These are phyloP conservation scores for Aplodontia rufa DNA, from an alignment of 2,113 vertebrate genomes.

Conservation along the genomic window DNA sequence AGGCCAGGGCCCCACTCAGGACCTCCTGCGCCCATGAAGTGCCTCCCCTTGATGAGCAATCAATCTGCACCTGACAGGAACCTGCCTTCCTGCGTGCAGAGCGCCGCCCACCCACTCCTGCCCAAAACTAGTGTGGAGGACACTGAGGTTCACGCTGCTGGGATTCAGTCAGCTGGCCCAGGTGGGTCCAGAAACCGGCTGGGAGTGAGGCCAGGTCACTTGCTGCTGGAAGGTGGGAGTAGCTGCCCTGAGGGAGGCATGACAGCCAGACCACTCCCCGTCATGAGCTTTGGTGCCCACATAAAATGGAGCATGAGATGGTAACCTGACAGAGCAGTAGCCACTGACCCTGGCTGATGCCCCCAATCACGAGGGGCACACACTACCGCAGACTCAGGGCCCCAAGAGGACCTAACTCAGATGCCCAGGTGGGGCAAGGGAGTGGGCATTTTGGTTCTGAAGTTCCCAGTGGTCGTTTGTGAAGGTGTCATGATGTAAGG, in stretches of 20 bases:
- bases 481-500: neutral
- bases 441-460: neutral
- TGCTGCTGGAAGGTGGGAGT: accelerated
- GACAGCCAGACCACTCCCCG: neutral
- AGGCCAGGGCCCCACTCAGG: neutral
- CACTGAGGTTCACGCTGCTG: accelerated
- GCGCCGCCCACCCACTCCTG: no score
- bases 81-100: neutral
- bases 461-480: neutral
- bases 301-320: neutral
- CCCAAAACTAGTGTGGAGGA: no score
- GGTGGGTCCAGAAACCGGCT: neutral
- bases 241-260: no score
- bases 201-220: neutral
- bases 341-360: no score
- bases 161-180: neutral
- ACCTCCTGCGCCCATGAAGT: neutral
- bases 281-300: neutral
- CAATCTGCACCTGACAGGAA: neutral
- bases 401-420: neutral
- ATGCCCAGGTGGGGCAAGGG: neutral
- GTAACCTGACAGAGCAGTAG: neutral
- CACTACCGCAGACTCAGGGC: neutral
- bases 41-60: neutral
- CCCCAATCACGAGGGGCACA: neutral